Evolutionary conservation across 2,113 vertebrate species (phyloP), one percentile per base, ranked within the genome.

Genomic region (Rhegmatorhina hoffmannsi): DNA sequence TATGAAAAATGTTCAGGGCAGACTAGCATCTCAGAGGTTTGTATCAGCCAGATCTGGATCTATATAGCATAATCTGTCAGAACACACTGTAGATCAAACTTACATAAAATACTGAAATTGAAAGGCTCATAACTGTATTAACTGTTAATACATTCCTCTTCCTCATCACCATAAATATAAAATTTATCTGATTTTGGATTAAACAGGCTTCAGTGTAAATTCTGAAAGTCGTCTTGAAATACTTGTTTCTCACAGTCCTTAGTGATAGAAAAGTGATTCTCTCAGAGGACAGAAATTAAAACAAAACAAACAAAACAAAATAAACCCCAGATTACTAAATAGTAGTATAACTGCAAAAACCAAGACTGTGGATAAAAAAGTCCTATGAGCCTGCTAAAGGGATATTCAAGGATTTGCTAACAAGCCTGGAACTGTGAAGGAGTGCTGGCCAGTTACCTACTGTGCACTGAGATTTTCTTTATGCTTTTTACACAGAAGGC

Each of bases 131-230:
- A 81, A 63, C 25, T 67, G 31, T 46, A 70, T 59, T 87, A 70
- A 84, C n/a, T 77, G n/a, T 44, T 70, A 59, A 89, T 58, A 49
- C 13, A 43, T 74, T 90, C 24, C 21, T 88, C 58, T 4, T 56
- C 19, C 31, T 66, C 53, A 80, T 53, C 55, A 85, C n/a, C 31
- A 77, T 77, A 87, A 89, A 92, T 78, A 89, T 31, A 11, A 83
- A 90, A 70, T 33, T 69, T 49, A 38, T 62, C 72, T 81, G 73
- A 84, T 94, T 95, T 87, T 29, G 15, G 73, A 81, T 93, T 85
- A 90, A 88, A 70, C 12, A 56, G 13, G 7, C 8, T 20, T 85
- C 31, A 64, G 29, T 62, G 24, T 3, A 2, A 81, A 84, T 78
- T 77, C 69, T 78, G 55, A 67, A 67, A 31, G 7, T 44, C 46